Percentiles rank a stretch among this genome's conserved stretches.
These are phyloP conservation scores for Morinoia aosen DNA, from an alignment of 2,888 invertebrate species.

Conservation along the genomic window DNA sequence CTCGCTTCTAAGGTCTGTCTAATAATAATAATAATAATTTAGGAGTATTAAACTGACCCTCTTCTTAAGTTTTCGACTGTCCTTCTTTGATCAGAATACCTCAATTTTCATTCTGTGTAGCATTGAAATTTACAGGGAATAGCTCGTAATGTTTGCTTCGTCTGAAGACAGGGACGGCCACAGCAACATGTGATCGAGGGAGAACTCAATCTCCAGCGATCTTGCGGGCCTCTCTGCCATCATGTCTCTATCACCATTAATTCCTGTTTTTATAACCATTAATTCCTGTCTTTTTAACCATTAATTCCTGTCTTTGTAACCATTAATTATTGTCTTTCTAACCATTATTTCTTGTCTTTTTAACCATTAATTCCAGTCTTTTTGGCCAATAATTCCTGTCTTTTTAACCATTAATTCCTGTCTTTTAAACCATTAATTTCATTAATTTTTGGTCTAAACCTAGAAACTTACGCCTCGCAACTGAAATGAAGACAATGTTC, in stretches of 20 bases:
- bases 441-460: too few relatives aligned
- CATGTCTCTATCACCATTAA: background rate
- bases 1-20: too few relatives aligned
- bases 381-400: too few relatives aligned
- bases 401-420: too few relatives aligned
- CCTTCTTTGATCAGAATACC: background rate
- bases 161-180: background rate
- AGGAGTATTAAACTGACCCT: background rate
- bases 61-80: background rate
- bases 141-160: background rate
- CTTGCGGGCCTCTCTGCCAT: background rate
- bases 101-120: background rate
- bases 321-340: too few relatives aligned
- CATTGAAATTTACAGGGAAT: background rate
- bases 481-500: background rate
- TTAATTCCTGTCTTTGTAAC: too few relatives aligned
- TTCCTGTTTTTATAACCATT: too few relatives aligned
- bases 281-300: too few relatives aligned
- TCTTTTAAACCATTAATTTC: too few relatives aligned
- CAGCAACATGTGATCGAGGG: background rate
- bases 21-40: background rate
- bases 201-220: background rate
- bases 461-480: background rate
- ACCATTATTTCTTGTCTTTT: too few relatives aligned
- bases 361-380: too few relatives aligned